phyloP scores from a whole-genome alignment of 2,113 vertebrate species.

The Prochilodus magdalenae region DNA sequence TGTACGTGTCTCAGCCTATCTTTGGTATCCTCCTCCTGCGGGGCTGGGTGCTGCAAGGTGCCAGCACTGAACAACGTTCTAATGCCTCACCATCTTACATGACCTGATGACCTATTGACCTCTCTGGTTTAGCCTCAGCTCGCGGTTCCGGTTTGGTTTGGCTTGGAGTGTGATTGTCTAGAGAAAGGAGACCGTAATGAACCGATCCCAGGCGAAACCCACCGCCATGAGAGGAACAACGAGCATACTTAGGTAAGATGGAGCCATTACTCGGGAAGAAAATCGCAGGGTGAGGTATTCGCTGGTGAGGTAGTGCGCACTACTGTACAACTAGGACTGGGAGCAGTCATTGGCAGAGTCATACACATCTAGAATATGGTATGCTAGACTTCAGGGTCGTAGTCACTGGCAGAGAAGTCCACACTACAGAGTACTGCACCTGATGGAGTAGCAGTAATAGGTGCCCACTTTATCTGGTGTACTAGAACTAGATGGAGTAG shows the following conservation, averaged over 20 bases:
- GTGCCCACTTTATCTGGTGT: neutral
- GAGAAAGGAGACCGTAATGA: constrained; percentile 62
- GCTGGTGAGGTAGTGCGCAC: no score
- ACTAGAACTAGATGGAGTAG: neutral
- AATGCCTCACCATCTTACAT: neutral
- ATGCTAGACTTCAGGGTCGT: neutral
- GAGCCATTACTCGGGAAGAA: neutral
- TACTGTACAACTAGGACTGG: no score
- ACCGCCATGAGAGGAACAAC: constrained; percentile 31
- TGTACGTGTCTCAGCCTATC: constrained; percentile 44
- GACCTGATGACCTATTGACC: constrained; percentile 22
- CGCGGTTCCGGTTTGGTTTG: constrained; percentile 68
- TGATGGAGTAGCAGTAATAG: no score
- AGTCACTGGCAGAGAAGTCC: neutral
- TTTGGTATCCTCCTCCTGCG: constrained; percentile 64
- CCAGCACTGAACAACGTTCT: neutral
- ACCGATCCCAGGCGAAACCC: constrained; percentile 61
- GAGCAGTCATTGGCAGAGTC: no score
- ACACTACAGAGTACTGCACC: neutral
- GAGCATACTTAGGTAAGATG: neutral
- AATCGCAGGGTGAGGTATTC: no score
- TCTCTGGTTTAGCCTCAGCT: constrained; percentile 59
- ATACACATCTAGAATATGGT: neutral
- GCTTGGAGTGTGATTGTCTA: constrained; percentile 70
- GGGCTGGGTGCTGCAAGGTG: constrained; percentile 45